Evolutionary conservation across 2,888 invertebrate species (phyloP), one percentile per base, ranked within the genome.

Genomic region (Plebejus anna): DNA sequence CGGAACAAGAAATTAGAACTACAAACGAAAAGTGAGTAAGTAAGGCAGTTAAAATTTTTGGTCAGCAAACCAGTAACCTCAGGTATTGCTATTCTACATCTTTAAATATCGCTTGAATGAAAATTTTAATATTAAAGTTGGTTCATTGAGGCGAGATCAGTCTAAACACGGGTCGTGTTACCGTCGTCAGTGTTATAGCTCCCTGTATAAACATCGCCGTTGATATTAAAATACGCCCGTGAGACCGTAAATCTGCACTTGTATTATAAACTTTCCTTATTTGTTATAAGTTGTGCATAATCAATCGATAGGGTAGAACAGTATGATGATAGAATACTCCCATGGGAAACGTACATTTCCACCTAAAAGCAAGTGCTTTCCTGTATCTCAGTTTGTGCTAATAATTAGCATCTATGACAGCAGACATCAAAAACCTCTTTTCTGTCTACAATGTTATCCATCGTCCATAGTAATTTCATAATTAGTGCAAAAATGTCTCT

Each of bases 111-210:
- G 36, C 3, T 71, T 71, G 71, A 71, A 71, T 71, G 71, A 71
- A 42, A 16, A 22, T 47, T 47, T 47, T 47, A 47, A 47, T 47
- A 22, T 16, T 16, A 16, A 55, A 55, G 55, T 55, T 55, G 16
- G 4, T 80, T 86, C 92, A 92, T 91, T 91, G 87, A 91, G 81
- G 82, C 84, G 83, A 88, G 89, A 91, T 91, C 90, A 92, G 93
- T 89, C 92, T 91, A 92, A 93, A 92, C 92, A 92, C 79, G 83
- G 81, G 77, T 91, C 91, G 77, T 79, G 85, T 91, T 86, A 78
- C 85, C 81, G 78, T 77, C 83, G 83, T 76, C 71, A 59, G 79
- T 90, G 89, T 90, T 90, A 85, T 88, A 86, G 83, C 84, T 85
- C 82, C 82, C 80, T 85, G 82, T 88, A 86, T 89, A 91, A 91